Evolutionary conservation across 2,888 invertebrate genomes (phyloP), one percentile per base, ranked within the genome.

Genomic region (Adineta ricciae): DNA sequence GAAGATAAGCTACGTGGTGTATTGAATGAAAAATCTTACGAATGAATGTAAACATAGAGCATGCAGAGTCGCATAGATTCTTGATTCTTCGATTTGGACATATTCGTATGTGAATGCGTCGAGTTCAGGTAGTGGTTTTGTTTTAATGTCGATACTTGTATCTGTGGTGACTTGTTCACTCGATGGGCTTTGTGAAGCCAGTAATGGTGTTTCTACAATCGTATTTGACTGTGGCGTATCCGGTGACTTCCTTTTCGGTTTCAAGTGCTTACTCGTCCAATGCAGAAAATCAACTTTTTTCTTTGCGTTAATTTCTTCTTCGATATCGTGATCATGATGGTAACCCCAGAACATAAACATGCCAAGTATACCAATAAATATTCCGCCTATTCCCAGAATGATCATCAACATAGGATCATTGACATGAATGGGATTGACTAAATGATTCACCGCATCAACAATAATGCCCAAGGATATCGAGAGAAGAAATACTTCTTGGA

Each of bases 401-500:
- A 78, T 41, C n/a, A 78, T 14, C 11, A 78, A 9, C 0, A 24
- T n/a, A n/a, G 78, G 41, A 78, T 78, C 41, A 78, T n/a, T 7
- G 0, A 78, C 78, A 78, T 78, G 78, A 4, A 14, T n/a, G 14
- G 78, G 78, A 41, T 41, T 78, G 14, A 78, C 0, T 0, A 78
- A 8, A 78, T 78, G 41, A 78, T 78, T 41, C 2, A 78, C n/a
- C 24, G 78, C 78, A 78, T 78, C 78, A n/a, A 78, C 78, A 24
- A 78, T 41, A 41, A 78, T 41, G n/a, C 78, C 78, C 14, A 78
- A 41, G 11, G 78, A 78, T 21, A 78, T 2, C n/a, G 78, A 78
- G n/a, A 78, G n/a, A 78, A 78, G 78, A 41, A 78, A 78, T 38
- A 78, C 41, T 78, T 78, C 78, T 78, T 78, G 78, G 11, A 78